Base-by-base conservation (phyloP, 1,140 invertebrate genomes). In the Drepana arcuata region DNA sequence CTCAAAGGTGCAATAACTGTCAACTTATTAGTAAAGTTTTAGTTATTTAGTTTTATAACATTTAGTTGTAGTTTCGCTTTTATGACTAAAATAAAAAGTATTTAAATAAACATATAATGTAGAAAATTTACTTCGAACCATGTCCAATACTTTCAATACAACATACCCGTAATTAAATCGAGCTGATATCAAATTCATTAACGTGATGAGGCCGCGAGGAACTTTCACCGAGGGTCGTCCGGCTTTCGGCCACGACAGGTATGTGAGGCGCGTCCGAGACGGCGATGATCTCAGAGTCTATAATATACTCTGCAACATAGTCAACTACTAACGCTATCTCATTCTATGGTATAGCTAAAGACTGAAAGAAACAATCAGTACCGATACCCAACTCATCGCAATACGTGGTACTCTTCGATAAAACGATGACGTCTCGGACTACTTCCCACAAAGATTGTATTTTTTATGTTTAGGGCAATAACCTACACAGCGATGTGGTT, bases 161-260 rank as follows among this genome's bases (percentile, higher is more conserved):
- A 9, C 18, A 9, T 21, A 9, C 28, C 25, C 26, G 30, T 57
- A 50, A 32, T 38, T 27, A 46, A 46, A 52, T 50, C 34, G 41
- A 55, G 48, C 34, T 46, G 46, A 50, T 57, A 60, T 57, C 45
- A 56, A 59, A 50, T 53, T 43, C 48, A 46, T 48, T 34, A 43
- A 43, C 50, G 48, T 40, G 54, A 29, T 48, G 55, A 67, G 59
- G 53, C 54, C 61, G 56, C 51, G 41, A 49, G 61, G 56, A 65
- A 77, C 75, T 77, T 80, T 80, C 75, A 77, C 75, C 70, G 56
- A 48, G 61, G 66, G 63, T 62, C 68, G 56, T 59, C 27, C 59
- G 59, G 60, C 63, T 67, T 67, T 67, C 64, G 61, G 64, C 44
- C 49, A 42, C 40, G 40, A 44, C 48, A 44, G 52, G 60, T 59